Evolutionary conservation across 2,113 vertebrate genomes (phyloP), one percentile per base, ranked within the genome.

Genomic region (Dicerorhinus sumatrensis): DNA sequence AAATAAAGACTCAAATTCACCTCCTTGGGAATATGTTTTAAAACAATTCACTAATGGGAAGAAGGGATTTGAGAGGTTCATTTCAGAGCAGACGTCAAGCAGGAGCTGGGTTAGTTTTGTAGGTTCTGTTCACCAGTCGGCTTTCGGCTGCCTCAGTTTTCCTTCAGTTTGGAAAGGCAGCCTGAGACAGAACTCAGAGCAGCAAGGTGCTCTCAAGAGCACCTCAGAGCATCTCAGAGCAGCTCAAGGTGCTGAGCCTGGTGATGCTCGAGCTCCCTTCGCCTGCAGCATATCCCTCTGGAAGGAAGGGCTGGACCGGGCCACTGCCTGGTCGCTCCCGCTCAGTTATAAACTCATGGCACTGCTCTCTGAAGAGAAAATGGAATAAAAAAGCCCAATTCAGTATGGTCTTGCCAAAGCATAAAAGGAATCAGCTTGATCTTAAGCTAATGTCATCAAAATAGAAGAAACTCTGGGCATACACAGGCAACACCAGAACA

Each of bases 11-110:
- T 56, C 77, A 56, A 20, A 67, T 81, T 76, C 67, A 51, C 70
- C 92, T 87, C n/a, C 97, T 69, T 72, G 76, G 82, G 86, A 83
- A 56, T 58, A 96, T 39, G 95, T 69, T 96, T 93, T 83, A 81
- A 82, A 97, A 92, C 96, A 86, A 95, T 13, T 67, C 54, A 16
- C n/a, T 92, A 86, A 80, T 39, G 60, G 95, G 76, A 67, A 81
- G 33, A 9, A 91, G 60, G 27, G 12, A 48, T 16, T 8, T 62
- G 65, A 89, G 63, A 94, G 93, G 54, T 31, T 90, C 29, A 3
- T 72, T 36, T 89, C 56, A 0, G 46, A 81, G 60, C 20, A 60
- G 77, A 12, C 1, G 48, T 36, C 80, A 9, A 31, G 6, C 7
- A 1, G 16, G 25, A 82, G 27, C 27, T 6, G 8, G 73, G 16